Percentiles rank a stretch among this genome's conserved stretches.
Evolutionary conservation across 2,797 vertebrate species (phyloP).

Genomic region (Clarias laeviceps): DNA sequence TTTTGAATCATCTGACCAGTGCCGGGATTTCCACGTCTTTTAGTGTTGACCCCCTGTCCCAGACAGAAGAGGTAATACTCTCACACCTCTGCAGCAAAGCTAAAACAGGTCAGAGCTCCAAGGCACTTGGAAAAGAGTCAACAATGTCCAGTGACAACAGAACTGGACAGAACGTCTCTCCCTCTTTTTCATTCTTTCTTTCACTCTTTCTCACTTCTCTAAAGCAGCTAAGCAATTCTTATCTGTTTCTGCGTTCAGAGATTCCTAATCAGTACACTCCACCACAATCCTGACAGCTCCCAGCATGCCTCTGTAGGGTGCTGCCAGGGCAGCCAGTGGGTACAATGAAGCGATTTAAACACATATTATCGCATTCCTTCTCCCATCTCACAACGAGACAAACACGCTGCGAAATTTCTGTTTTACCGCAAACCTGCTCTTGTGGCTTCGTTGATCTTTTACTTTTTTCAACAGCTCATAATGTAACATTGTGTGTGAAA

Average conservation of each 20-base stretch:
- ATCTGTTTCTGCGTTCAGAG: conserved; percentile 48
- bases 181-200: conserved; percentile 25
- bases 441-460: conserved; percentile 32
- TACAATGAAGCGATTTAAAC: conserved; percentile 42
- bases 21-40: conserved; percentile 68
- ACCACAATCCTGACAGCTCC: conserved; percentile 41
- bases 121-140: conserved; percentile 94
- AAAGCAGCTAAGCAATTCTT: conserved; percentile 40
- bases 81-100: conserved; percentile 78
- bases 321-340: conserved; percentile 34
- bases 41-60: conserved; percentile 70
- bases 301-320: conserved; percentile 38
- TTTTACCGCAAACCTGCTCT: conserved; percentile 42
- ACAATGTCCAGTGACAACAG: conserved; percentile 71
- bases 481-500: conserved; percentile 52
- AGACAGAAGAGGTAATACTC: conserved; percentile 83
- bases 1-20: conserved; percentile 79
- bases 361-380: conserved; percentile 21
- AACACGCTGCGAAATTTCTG: conserved; percentile 48
- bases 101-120: conserved; percentile 76
- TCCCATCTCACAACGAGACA: conserved; percentile 38
- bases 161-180: conserved; percentile 57
- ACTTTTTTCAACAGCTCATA: conserved; percentile 48
- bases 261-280: conserved; percentile 44
- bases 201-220: conserved; percentile 8